Evolutionary conservation across 2,888 invertebrate genomes (phyloP).

Genomic region (Drosophila meridionalis): DNA sequence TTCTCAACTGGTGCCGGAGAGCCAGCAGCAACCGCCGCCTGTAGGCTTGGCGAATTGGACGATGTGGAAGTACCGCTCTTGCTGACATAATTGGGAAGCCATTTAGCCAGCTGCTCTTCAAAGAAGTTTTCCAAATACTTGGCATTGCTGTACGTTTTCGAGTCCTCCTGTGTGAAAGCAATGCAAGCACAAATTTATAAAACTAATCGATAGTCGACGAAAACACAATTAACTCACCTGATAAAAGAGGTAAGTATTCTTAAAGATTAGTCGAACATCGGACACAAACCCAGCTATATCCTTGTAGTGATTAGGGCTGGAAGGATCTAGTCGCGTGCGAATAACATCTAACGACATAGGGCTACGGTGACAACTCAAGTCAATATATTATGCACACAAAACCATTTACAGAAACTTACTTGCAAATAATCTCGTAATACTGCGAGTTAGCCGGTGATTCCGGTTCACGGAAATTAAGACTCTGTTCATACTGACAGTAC

Average conservation of each 20-base stretch:
- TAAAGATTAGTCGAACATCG: constrained; percentile 94
- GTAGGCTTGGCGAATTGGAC: constrained; percentile 65
- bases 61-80: constrained; percentile 69
- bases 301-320: constrained; percentile 90
- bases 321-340: constrained; percentile 91
- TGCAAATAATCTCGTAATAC: constrained; percentile 85
- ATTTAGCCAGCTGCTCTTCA: constrained; percentile 92
- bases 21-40: constrained; percentile 59
- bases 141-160: constrained; percentile 91
- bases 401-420: constrained; percentile 55
- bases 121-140: constrained; percentile 94
- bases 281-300: constrained; percentile 91
- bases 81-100: constrained; percentile 91
- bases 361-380: constrained; percentile 53
- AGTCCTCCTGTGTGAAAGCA: constrained; percentile 87
- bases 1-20: constrained; percentile 77
- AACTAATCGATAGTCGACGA: background rate
- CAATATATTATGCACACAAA: background rate
- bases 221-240: constrained; percentile 86
- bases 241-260: constrained; percentile 94
- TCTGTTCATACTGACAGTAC: constrained; percentile 95
- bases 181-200: constrained; percentile 38
- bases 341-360: constrained; percentile 95
- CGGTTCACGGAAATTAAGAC: constrained; percentile 95
- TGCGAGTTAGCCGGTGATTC: constrained; percentile 88